Percentiles rank a stretch among this genome's conserved stretches.
Evolutionary conservation across 1,140 invertebrate genomes (phyloP).

Genomic region (Protaetia brevitarsis): DNA sequence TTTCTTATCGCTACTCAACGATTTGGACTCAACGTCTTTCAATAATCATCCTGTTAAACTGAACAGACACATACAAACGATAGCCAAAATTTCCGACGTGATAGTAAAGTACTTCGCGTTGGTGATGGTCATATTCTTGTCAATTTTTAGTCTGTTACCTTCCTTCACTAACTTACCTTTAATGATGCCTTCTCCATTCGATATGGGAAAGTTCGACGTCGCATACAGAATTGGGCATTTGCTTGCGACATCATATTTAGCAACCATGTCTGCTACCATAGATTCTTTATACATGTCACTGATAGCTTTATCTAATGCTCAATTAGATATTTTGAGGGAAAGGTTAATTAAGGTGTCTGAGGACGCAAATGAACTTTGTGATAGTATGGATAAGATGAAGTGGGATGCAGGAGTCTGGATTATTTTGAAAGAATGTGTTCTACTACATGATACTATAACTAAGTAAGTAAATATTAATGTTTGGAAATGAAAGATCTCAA

Average conservation of each 20-base stretch:
- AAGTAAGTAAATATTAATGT: background rate
- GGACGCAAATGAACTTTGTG: background rate
- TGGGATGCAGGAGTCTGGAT: background rate
- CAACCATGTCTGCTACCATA: background rate
- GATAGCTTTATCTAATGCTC: background rate
- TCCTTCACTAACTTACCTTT: background rate
- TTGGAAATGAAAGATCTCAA: background rate
- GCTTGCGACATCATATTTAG: background rate
- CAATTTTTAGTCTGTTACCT: background rate
- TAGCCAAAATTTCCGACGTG: background rate
- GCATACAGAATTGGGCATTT: background rate
- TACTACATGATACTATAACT: background rate
- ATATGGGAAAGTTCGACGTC: background rate
- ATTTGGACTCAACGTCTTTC: background rate
- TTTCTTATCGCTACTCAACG: background rate
- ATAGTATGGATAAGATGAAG: background rate
- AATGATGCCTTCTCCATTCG: background rate
- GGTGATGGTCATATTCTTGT: background rate
- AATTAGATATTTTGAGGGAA: background rate
- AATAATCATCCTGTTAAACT: background rate
- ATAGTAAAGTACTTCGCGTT: background rate
- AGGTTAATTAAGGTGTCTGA: background rate
- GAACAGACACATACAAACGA: background rate
- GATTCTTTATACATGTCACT: background rate
- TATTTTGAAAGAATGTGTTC: constrained; percentile 15